Base-by-base conservation (phyloP, 2,888 invertebrate species). In the Calliopum simillimum region DNA sequence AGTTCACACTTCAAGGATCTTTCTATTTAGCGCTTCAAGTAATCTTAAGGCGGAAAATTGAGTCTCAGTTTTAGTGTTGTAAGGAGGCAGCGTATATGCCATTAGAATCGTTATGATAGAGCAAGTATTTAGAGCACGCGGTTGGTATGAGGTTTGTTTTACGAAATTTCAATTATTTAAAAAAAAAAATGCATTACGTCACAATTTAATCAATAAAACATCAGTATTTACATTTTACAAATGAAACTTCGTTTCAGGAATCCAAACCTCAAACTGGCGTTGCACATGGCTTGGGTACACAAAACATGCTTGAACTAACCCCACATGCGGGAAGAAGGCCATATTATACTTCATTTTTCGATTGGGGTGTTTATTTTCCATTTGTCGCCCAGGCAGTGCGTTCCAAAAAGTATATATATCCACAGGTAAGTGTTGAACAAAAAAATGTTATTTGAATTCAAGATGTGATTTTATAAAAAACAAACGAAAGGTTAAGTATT, bases 351-450 rank as follows among this genome's bases (percentile, higher is more conserved):
- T 88, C 78, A 84, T 87, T 71, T 85, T 89, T 79, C 86, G 90
- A 77, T 86, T 92, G 61, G 89, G 90, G 71, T 81, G 89, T 70
- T 86, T 88, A 79, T 87, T 92, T 78, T 88, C 91, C 84, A 84
- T 89, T 92, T 84, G 80, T 94, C 74, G 89, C 90, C 5, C 92
- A 93, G 81, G 90, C 91, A 64, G 88, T 89, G 79, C 89, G 90
- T 65, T 88, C 91, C 69, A 89, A 89, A 78, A 90, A 89, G 70
- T 93, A 90, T 80, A 87, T 90, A 64, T 94, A 92, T 84, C 91
- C 91, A 59, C 91, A 91, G 83, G 94, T 69, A 89, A 90, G 61
- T 85, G 33, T 33, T 33, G 33, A 8, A 33, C 5, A 33, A 33
- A 87, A 68, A 80, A 83, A 75, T 85, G 81, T 56, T 6, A 56